Conservation (phyloP, 2,888 invertebrate species). For the Acrobasis consociella region DNA sequence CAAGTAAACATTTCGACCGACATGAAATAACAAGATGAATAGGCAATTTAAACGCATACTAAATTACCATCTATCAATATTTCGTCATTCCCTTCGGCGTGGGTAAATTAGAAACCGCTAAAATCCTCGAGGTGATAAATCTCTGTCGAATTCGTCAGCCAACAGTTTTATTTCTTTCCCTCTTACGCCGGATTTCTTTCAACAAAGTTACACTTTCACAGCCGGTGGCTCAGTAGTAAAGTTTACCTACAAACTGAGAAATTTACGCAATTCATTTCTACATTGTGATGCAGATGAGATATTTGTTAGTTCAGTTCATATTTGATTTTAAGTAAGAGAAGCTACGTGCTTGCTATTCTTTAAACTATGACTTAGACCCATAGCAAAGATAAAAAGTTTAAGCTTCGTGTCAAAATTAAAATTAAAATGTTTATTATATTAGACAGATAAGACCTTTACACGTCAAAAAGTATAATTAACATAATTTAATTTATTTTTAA, state of each 20-base stretch:
- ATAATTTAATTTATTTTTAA: too few species aligned
- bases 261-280: background rate
- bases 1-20: background rate
- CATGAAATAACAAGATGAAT: slow-evolving; percentile 3
- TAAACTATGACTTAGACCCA: too few species aligned
- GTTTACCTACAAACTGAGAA: background rate
- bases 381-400: too few species aligned
- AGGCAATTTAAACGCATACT: slow-evolving; percentile 22
- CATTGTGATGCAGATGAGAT: too few species aligned
- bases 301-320: too few species aligned
- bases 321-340: too few species aligned
- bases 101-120: slow-evolving; percentile 65
- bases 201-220: slow-evolving; percentile 51
- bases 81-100: slow-evolving; percentile 32
- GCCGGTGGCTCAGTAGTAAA: background rate
- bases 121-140: slow-evolving; percentile 67
- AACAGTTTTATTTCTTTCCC: slow-evolving; percentile 65
- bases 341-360: too few species aligned
- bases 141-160: slow-evolving; percentile 72
- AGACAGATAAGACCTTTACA: too few species aligned
- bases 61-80: slow-evolving; percentile 27
- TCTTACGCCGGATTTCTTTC: slow-evolving; percentile 53
- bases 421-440: too few species aligned
- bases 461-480: too few species aligned
- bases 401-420: too few species aligned